Evolutionary conservation across 2,113 vertebrate genomes (phyloP).

Genomic region (Tragulus kanchil): DNA sequence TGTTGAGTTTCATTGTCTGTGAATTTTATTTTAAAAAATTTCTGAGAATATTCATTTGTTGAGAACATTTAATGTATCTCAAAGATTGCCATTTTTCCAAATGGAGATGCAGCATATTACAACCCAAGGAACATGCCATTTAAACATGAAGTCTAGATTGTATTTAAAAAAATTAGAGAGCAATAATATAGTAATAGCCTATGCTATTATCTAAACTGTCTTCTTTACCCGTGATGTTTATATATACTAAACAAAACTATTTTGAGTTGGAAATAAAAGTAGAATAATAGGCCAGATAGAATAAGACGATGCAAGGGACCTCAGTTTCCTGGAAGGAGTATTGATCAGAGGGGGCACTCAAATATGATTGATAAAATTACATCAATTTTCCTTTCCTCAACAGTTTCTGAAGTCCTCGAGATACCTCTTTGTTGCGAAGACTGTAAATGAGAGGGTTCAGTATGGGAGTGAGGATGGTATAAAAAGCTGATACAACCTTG

Average conservation of each 20-base stretch:
- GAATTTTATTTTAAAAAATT: neutral
- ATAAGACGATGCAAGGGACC: neutral
- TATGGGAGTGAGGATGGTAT: neutral
- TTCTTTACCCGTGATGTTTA: neutral
- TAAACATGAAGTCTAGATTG: neutral
- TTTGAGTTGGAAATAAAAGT: neutral
- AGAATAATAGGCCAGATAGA: neutral
- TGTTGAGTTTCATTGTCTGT: neutral
- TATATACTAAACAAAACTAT: neutral
- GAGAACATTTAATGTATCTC: neutral
- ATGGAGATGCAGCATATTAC: neutral
- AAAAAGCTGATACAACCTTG: neutral
- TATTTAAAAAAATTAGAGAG: neutral
- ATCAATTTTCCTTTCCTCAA: neutral
- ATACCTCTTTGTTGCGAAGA: neutral
- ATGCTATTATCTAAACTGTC: neutral
- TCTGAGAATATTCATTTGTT: neutral
- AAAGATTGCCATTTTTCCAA: neutral
- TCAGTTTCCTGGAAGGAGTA: neutral
- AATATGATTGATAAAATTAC: neutral
- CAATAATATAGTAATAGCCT: neutral
- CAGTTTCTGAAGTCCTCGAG: neutral
- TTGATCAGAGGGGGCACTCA: neutral
- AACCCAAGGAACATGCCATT: rapidly evolving
- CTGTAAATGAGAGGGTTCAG: constrained; percentile 37